phyloP scores from a whole-genome alignment of 2,888 invertebrate genomes.

The Trachelus tabidus region DNA sequence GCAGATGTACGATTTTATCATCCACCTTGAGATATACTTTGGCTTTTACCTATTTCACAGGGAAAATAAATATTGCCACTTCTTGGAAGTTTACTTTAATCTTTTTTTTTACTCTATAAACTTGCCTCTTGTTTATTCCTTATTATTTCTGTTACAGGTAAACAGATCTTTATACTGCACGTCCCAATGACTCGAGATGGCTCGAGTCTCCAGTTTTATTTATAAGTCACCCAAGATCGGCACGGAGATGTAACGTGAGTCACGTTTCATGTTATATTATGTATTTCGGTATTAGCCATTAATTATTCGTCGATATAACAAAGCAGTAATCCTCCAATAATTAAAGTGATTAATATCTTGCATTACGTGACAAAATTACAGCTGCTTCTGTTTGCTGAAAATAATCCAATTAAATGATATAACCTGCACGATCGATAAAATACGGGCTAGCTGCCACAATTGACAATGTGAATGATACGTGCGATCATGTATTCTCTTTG shows the following conservation, averaged over 20 bases:
- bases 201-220: not conserved
- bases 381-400: not conserved
- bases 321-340: not conserved
- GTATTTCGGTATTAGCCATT: not conserved
- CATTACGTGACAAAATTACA: not conserved
- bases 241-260: not conserved
- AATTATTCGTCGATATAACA: not conserved
- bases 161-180: not conserved
- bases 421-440: not conserved
- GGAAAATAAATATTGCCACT: not conserved
- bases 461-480: not conserved
- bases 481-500: not conserved
- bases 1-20: not conserved
- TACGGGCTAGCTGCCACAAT: not conserved
- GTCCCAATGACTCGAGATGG: not conserved
- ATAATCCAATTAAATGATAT: not conserved
- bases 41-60: not conserved
- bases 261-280: not conserved
- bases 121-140: not conserved
- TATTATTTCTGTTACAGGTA: not conserved
- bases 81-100: not conserved
- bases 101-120: not conserved
- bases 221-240: not conserved
- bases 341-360: not conserved
- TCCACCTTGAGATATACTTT: not conserved